A percentile compares a stretch with the other conserved stretches of the same genome.
Evolutionary conservation across 2,113 vertebrate species (phyloP).

Genomic region (Sorex araneus): DNA sequence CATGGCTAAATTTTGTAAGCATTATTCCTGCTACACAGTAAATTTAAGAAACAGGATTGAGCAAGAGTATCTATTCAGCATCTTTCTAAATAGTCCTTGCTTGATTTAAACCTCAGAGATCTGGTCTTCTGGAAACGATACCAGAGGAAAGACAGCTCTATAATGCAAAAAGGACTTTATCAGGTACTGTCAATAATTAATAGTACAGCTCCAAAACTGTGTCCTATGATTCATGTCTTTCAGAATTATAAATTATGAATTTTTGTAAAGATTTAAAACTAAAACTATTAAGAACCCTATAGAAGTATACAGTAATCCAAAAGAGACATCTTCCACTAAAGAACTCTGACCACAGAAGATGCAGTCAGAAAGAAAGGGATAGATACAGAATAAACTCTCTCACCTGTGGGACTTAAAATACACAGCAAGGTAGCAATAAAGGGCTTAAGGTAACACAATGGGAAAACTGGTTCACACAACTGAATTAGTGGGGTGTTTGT

Average conservation of each 20-base stretch:
- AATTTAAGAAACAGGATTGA: background rate
- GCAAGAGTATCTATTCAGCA: background rate
- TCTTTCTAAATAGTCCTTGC: background rate
- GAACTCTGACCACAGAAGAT: no score
- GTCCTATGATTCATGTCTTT: background rate
- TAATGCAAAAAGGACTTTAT: background rate
- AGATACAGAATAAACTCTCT: no score
- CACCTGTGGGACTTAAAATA: no score
- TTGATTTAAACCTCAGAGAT: background rate
- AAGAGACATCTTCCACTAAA: no score
- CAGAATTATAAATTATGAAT: background rate
- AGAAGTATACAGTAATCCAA: no score
- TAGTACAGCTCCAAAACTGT: background rate
- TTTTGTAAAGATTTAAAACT: no score
- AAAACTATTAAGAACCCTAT: no score
- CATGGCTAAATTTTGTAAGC: constrained; percentile 12
- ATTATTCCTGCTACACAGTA: background rate
- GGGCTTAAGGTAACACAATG: no score
- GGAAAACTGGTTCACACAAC: no score
- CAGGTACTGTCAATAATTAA: background rate
- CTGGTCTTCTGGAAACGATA: background rate
- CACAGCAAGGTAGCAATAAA: no score
- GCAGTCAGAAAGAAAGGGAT: no score
- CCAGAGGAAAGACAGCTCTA: background rate
- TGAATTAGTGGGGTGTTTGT: no score